Percentiles rank a stretch among this genome's conserved stretches.
Conservation (phyloP, 1,140 invertebrate genomes). For the roundworm (Caenorhabditis elegans) region WBcel235 BX284604.4:9077501-9078000, state of each 20-base stretch:
- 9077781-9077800: constrained; percentile 72
- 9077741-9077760: not conserved
- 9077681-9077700: constrained; percentile 79
- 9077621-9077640: constrained; percentile 68
- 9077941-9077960: too few species aligned
- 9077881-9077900: constrained; percentile 77
- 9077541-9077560: constrained; percentile 78
- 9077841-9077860: constrained; percentile 93
- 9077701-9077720: constrained; percentile 82
- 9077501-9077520: constrained; percentile 81
- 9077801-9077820: constrained; percentile 84
- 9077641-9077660: constrained; percentile 88
- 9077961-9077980: constrained; percentile 77
- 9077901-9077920: constrained; percentile 82
- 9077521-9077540: constrained; percentile 79
- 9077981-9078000: constrained; percentile 85
- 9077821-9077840: constrained; percentile 86
- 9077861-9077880: constrained; percentile 74
- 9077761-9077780: too few species aligned
- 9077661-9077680: constrained; percentile 79
- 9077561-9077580: constrained; percentile 87
- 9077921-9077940: too few species aligned
- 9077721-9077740: constrained; percentile 78
- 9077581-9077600: constrained; percentile 87
- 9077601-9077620: constrained; percentile 76